Conservation (phyloP, 2,888 invertebrate species). For the Venusia cambrica region DNA sequence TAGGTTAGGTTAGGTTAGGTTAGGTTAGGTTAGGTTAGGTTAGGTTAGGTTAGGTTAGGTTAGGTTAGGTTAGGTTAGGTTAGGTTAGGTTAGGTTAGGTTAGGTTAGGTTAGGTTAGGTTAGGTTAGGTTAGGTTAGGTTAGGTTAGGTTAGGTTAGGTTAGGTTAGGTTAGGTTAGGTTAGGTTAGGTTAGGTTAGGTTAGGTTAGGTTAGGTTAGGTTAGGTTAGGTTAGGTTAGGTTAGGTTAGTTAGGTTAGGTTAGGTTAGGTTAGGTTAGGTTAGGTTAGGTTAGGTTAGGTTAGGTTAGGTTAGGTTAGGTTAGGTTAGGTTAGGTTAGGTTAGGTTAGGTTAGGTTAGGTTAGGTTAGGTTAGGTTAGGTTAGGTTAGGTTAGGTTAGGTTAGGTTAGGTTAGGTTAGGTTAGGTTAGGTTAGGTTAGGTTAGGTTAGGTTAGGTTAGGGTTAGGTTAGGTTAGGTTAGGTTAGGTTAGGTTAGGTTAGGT, state of each 20-base stretch:
- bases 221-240: slow-evolving; percentile 15
- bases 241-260: slow-evolving; percentile 11
- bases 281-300: slow-evolving; percentile 13
- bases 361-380: slow-evolving; percentile 13
- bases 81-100: slow-evolving; percentile 23
- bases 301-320: too few species aligned
- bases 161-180: slow-evolving; percentile 21
- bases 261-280: slow-evolving; percentile 10
- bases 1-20: slow-evolving; percentile 26
- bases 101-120: slow-evolving; percentile 23
- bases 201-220: slow-evolving; percentile 21
- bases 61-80: slow-evolving; percentile 24
- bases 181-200: slow-evolving; percentile 21
- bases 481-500: slow-evolving; percentile 24
- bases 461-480: slow-evolving; percentile 17
- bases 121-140: slow-evolving; percentile 22
- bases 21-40: slow-evolving; percentile 27
- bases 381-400: slow-evolving; percentile 13
- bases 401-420: slow-evolving; percentile 14
- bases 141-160: slow-evolving; percentile 21
- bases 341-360: slow-evolving; percentile 14
- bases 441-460: slow-evolving; percentile 18
- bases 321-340: slow-evolving; percentile 13
- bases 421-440: slow-evolving; percentile 17
- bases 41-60: slow-evolving; percentile 26